Evolutionary conservation across 2,797 vertebrate genomes (phyloP).

Genomic region (Aselliscus stoliczkanus): DNA sequence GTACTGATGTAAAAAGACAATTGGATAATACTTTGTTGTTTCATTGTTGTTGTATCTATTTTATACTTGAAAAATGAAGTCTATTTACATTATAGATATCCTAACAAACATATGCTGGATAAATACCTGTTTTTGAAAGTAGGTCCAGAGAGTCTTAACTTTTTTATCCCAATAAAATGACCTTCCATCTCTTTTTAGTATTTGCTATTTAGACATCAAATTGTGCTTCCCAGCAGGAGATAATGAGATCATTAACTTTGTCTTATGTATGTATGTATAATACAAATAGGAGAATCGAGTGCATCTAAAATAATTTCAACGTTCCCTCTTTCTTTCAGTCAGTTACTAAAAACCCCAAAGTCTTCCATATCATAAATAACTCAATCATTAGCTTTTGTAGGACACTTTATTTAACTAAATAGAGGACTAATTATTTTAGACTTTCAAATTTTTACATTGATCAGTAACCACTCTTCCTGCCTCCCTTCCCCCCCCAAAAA

Average conservation of each 20-base stretch:
- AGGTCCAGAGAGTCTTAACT: not conserved
- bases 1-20: not conserved
- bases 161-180: not conserved
- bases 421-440: conserved; percentile 30
- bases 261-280: not conserved
- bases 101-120: not conserved
- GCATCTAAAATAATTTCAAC: not conserved
- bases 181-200: not conserved
- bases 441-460: not conserved
- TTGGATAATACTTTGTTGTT: not conserved
- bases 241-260: conserved; percentile 34
- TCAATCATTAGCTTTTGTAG: conserved; percentile 11
- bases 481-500: not conserved
- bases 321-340: not conserved
- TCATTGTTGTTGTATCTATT: not conserved
- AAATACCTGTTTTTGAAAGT: conserved; percentile 18
- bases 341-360: too few relatives aligned
- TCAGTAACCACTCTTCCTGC: not conserved
- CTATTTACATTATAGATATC: not conserved
- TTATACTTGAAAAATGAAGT: not conserved
- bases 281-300: conserved; percentile 13
- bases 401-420: not conserved
- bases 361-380: too few relatives aligned
- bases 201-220: not conserved
- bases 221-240: not conserved